Evolutionary conservation across 2,888 invertebrate genomes (phyloP).

Genomic region (Monoplex corrugatus): DNA sequence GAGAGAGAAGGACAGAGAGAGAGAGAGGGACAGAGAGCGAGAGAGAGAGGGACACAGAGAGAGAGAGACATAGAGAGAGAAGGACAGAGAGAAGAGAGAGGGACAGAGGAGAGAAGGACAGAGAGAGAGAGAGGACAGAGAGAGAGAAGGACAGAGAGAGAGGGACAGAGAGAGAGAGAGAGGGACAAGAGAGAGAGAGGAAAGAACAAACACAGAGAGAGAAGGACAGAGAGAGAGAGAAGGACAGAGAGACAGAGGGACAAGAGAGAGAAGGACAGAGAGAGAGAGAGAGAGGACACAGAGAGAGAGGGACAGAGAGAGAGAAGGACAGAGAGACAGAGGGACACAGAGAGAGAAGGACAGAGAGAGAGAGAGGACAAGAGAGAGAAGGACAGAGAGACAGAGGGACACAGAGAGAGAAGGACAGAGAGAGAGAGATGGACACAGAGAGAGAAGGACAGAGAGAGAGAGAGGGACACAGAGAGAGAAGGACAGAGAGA

Average conservation of each 20-base stretch:
- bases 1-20: too few relatives aligned
- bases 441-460: neutral
- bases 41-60: neutral
- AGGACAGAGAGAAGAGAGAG: neutral
- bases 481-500: neutral
- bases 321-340: too few relatives aligned
- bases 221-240: too few relatives aligned
- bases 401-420: neutral
- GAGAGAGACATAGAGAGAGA: neutral
- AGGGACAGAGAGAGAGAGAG: neutral
- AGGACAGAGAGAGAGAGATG: neutral
- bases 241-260: too few relatives aligned
- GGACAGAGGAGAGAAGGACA: neutral
- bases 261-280: neutral
- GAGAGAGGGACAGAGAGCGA: neutral
- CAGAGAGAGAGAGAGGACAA: too few relatives aligned
- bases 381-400: too few relatives aligned
- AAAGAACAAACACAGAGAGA: too few relatives aligned
- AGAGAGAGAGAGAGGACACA: neutral
- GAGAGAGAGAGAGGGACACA: neutral
- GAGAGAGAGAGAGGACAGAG: neutral
- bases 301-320: too few relatives aligned
- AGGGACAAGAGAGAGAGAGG: too few relatives aligned
- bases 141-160: neutral
- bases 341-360: neutral